A percentile compares a stretch with the other conserved stretches of the same genome.
These are phyloP conservation scores for Diadema setosum DNA, from an alignment of 35 echinoderm and acorn worm genomes.

Conservation along the genomic window DNA sequence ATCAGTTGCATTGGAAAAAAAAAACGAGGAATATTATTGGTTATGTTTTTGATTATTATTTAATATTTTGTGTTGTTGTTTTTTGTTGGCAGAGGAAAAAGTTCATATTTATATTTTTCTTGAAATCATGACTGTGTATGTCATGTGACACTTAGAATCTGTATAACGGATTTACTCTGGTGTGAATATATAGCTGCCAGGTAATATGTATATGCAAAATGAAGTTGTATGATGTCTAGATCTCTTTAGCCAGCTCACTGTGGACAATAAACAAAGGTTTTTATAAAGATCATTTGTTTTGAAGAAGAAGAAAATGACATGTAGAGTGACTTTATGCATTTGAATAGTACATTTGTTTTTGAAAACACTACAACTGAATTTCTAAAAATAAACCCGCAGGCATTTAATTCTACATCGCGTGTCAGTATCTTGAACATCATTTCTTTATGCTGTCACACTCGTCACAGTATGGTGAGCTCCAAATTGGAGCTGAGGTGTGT, in stretches of 20 bases:
- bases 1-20: too few relatives aligned
- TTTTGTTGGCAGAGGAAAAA: not conserved
- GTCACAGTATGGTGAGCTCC: not conserved
- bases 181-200: not conserved
- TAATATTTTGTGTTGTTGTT: not conserved
- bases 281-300: not conserved
- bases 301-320: not conserved
- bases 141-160: not conserved
- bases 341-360: not conserved
- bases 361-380: not conserved
- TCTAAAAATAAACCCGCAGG: not conserved
- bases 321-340: not conserved
- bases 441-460: not conserved
- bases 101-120: not conserved
- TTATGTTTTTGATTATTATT: not conserved
- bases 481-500: not conserved
- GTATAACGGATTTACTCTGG: too few relatives aligned
- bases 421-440: not conserved
- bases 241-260: not conserved
- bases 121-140: not conserved
- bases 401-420: not conserved
- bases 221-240: not conserved
- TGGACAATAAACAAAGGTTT: not conserved
- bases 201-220: not conserved
- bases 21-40: not conserved